A percentile compares a stretch with the other conserved stretches of the same genome.
phyloP scores from a whole-genome alignment of 2,888 invertebrate genomes.

The Dynastes hyllus region DNA sequence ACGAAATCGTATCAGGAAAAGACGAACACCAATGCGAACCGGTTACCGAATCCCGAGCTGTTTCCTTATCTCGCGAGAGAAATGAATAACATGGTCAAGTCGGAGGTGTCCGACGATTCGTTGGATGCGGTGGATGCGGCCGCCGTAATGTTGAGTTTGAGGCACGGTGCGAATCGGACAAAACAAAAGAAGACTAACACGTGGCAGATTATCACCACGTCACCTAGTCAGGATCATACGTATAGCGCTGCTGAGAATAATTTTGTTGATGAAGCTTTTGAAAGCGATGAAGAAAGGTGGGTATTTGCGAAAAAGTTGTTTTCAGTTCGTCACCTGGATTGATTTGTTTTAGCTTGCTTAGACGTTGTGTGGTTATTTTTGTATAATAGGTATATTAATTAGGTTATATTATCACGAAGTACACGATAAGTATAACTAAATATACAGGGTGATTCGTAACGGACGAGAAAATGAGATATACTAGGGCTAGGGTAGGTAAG shows the following conservation, averaged over 20 bases:
- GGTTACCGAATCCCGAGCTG: slow-evolving; percentile 83
- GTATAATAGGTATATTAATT: too few relatives aligned
- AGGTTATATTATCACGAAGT: too few relatives aligned
- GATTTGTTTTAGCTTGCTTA: too few relatives aligned
- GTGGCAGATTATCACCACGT: slow-evolving; percentile 84
- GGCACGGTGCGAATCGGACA: slow-evolving; percentile 80
- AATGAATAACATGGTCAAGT: slow-evolving; percentile 62
- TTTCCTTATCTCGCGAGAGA: slow-evolving; percentile 84
- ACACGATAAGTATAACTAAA: too few relatives aligned
- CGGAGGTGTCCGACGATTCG: slow-evolving; percentile 71
- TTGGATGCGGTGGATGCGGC: slow-evolving; percentile 88
- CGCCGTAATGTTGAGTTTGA: slow-evolving; percentile 90
- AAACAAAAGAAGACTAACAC: slow-evolving; percentile 62
- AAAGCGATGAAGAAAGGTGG: slow-evolving; percentile 74
- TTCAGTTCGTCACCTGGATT: too few relatives aligned
- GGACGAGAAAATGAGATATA: too few relatives aligned
- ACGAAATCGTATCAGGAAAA: slow-evolving; percentile 57
- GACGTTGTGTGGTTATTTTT: too few relatives aligned
- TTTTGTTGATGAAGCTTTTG: slow-evolving; percentile 74
- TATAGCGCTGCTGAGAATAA: slow-evolving; percentile 80
- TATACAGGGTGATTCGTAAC: too few relatives aligned
- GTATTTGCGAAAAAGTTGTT: slow-evolving; percentile 56
- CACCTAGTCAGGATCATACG: slow-evolving; percentile 95
- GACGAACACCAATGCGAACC: slow-evolving; percentile 58
- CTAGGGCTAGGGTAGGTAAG: too few relatives aligned